These are phyloP conservation scores for Camelus bactrianus DNA, from an alignment of 2,113 vertebrate species.

Conservation along the genomic window DNA sequence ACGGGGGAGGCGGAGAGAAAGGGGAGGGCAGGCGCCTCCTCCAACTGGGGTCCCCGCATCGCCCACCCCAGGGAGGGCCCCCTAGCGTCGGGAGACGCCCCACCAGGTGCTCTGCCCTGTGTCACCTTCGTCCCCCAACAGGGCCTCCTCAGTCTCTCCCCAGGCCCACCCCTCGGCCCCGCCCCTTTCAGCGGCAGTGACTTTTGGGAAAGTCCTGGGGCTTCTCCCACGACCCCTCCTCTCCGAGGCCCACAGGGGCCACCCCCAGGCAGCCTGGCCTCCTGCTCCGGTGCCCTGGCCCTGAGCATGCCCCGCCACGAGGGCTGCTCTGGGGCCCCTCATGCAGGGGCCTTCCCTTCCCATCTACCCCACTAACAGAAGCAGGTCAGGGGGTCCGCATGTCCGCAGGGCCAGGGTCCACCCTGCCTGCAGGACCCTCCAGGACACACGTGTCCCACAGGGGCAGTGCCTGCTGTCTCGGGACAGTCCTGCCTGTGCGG, in stretches of 20 bases:
- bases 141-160: accelerated
- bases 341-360: background rate
- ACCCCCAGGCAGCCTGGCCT: background rate
- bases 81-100: accelerated
- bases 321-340: too few species aligned
- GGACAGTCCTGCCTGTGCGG: background rate
- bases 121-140: accelerated
- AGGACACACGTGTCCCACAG: background rate
- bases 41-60: accelerated
- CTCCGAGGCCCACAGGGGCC: accelerated
- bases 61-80: background rate
- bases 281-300: accelerated
- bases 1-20: accelerated
- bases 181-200: background rate
- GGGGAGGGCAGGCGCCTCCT: accelerated
- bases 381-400: background rate
- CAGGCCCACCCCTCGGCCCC: accelerated
- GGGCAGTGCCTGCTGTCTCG: background rate
- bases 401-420: background rate
- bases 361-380: too few species aligned
- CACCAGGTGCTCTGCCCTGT: accelerated
- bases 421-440: background rate
- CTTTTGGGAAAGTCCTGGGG: background rate
- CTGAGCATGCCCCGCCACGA: background rate
- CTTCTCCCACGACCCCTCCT: background rate